phyloP scores from a whole-genome alignment of 2,888 invertebrate species.

The Macaria liturata region DNA sequence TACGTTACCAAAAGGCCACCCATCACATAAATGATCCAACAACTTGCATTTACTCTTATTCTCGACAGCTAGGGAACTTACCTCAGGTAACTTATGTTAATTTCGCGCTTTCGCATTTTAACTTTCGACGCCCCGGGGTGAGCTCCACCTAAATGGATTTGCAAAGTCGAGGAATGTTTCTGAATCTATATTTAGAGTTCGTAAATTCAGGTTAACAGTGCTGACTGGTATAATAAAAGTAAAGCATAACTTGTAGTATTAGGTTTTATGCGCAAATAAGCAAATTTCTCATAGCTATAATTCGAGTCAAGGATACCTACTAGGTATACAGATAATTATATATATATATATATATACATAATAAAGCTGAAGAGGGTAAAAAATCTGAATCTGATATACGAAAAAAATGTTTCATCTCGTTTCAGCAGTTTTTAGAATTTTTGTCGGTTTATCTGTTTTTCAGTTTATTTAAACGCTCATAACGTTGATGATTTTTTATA shows the following conservation, averaged over 20 bases:
- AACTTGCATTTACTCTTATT: constrained; percentile 8
- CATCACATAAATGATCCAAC: constrained; percentile 23
- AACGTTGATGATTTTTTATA: neutral
- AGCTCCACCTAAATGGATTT: neutral
- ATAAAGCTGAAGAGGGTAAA: neutral
- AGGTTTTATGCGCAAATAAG: neutral
- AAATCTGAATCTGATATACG: neutral
- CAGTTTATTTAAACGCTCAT: too few species aligned
- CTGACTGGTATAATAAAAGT: too few species aligned
- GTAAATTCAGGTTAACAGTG: too few species aligned
- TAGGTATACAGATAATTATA: neutral
- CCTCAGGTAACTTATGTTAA: constrained; percentile 14
- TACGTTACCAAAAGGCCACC: constrained; percentile 8
- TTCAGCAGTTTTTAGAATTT: neutral
- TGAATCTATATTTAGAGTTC: neutral
- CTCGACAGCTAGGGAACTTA: constrained; percentile 7
- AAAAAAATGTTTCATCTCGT: neutral
- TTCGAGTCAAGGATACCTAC: neutral
- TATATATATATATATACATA: too few species aligned
- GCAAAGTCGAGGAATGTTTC: neutral
- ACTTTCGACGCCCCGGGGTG: constrained; percentile 1
- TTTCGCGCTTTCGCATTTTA: constrained; percentile 5
- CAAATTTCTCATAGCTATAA: neutral
- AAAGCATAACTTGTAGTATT: neutral
- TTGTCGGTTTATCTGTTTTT: too few species aligned